Base-by-base conservation (phyloP, 92 coral and sea anemone genomes). In the Muricea muricata region DNA sequence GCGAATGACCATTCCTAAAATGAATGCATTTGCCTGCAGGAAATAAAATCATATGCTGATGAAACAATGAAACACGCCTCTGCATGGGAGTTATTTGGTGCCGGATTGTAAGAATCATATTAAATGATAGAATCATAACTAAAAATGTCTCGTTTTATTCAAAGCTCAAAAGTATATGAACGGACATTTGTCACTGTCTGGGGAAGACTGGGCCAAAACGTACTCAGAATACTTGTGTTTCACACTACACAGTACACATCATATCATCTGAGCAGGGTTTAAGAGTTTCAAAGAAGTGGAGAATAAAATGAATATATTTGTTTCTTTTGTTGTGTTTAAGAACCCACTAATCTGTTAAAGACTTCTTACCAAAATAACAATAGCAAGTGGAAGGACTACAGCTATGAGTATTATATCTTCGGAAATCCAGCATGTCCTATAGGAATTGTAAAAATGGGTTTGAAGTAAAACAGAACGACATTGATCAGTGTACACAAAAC, bases 1-100 rank as follows among this genome's bases (percentile, higher is more conserved):
- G 17, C 98, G 95, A 65, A 92, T 92, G 26, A 95, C 98, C 98
- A 95, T 93, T 21, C 97, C 98, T 5, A 95, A 80, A 63, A 93
- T 90, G 1, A 92, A 80, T 6, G 91, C 85, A 61, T 91, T 95
- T 26, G 92, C 88, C 98, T 95, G 74, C 66, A 35, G 40, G 29
- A 37, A 23, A 57, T 11, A 33, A 2, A 40, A 57, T 26, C 74
- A 83, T 24, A 40, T 18, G n/a, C n/a, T n/a, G n/a, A n/a, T n/a
- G n/a, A n/a, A n/a, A n/a, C n/a, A n/a, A n/a, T n/a, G n/a, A n/a
- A n/a, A n/a, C n/a, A n/a, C n/a, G n/a, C n/a, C n/a, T n/a, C n/a
- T n/a, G n/a, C n/a, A n/a, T n/a, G n/a, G n/a, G n/a, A n/a, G n/a
- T n/a, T n/a, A n/a, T n/a, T n/a, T n/a, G n/a, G n/a, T n/a, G n/a